Evolutionary conservation across 2,888 invertebrate species (phyloP), one percentile per base, ranked within the genome.

Genomic region (Aethes cnicana): DNA sequence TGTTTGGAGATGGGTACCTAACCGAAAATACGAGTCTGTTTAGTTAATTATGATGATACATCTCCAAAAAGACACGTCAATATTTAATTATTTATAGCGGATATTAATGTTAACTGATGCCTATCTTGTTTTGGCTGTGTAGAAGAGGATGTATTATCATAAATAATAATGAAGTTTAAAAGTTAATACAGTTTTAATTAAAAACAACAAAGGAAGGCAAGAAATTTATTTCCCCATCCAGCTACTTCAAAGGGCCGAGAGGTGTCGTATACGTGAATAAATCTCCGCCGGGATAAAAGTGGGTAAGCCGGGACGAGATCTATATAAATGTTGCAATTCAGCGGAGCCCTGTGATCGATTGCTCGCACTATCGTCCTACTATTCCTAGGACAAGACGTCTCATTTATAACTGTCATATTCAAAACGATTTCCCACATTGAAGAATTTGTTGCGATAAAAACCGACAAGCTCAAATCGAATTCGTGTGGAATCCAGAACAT

Each of bases 161-260:
- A 64, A 64, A 62, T 60, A 52, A 60, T 64, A 61, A 68, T 69
- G 74, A 73, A 70, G 63, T 72, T 68, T 61, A 66, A 73, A 39
- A 78, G 70, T 78, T 77, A 74, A 81, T 77, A 72, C 72, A 65
- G 72, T 76, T 85, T 84, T 85, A 84, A 86, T 87, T 87, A 84
- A 86, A 85, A 83, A 79, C 81, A 81, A 76, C 67, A 73, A 61
- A 66, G 68, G 66, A 66, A 70, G 69, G 68, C 67, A 72, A 71
- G 75, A 82, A 84, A 82, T 84, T 83, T 83, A 81, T 76, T 77
- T 76, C 74, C 77, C 76, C 66, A 77, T 77, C 76, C 65, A 69
- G 69, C 72, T 72, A 84, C 84, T 86, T 86, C 86, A 87, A 87
- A 86, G 86, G 84, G 81, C 80, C 77, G 65, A 66, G 74, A 80